Evolutionary conservation across 1,140 invertebrate genomes (phyloP), one percentile per base, ranked within the genome.

Genomic region (Brachionus calyciflorus): DNA sequence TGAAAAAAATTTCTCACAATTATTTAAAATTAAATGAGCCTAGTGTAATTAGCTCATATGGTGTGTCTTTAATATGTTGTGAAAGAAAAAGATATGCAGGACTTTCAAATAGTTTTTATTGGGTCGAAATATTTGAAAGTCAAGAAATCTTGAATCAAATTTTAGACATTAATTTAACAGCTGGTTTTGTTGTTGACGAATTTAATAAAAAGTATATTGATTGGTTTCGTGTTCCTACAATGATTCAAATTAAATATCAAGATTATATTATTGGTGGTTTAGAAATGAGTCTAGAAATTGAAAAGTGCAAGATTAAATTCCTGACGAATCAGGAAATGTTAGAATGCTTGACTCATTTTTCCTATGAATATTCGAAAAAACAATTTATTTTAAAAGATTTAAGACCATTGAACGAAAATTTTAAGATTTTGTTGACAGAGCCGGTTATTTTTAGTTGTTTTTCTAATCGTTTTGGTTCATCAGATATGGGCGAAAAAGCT

Each of bases 371-470:
- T 21, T 63, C 57, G 3, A 40, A 63, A 10, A 41, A 41, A 17
- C 37, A 63, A 12, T 9, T 63, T 2, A 63, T 63, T 41, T 41
- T 63, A 63, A 40, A 40, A 37, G 57, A 41, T 63, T 19, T 63
- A 6, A 63, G 57, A 40, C 30, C 57, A 63, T 40, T 63, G 3
- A 40, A 5, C 19, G 37, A 40, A 40, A 7, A 63, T 9, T 1
- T 10, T 63, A 37, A 44, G 24, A 37, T 37, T 40, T 41, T 63
- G 19, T 40, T 63, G 19, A 63, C 57, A 40, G 57, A 63, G 10
- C 57, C 57, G 7, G 37, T 63, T 7, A 63, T 63, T 40, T 24
- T 21, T 40, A 40, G 30, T 7, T 19, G 30, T 63, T n/a, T 40
- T 12, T 17, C 33, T 1, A 21, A 24, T 41, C 24, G 10, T 3